These are phyloP conservation scores for Nibea albiflora DNA, from an alignment of 2,113 vertebrate genomes.

Conservation along the genomic window DNA sequence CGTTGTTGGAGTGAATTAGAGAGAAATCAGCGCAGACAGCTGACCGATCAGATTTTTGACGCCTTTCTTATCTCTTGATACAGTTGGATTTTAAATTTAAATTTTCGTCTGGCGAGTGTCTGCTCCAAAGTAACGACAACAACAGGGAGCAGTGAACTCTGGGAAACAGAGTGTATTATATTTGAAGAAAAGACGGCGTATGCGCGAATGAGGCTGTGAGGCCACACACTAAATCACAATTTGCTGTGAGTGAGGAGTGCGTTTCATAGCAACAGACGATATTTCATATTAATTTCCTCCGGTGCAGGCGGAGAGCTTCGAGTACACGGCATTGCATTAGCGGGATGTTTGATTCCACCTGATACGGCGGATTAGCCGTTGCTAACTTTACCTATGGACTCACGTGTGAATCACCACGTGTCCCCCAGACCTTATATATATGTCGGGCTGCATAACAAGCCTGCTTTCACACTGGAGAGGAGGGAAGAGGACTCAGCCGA, in stretches of 20 bases:
- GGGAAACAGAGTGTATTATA: not conserved
- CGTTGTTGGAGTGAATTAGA: not conserved
- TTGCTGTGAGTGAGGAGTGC: not conserved
- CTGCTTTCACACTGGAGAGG: constrained; percentile 53
- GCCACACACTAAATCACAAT: not conserved
- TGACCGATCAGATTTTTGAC: too few relatives aligned
- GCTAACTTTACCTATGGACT: constrained; percentile 14
- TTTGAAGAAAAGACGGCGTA: not conserved
- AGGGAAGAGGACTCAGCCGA: constrained; percentile 49
- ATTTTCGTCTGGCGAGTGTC: too few relatives aligned
- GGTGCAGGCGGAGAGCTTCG: not conserved
- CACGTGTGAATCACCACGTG: not conserved
- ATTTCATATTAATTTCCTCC: not conserved
- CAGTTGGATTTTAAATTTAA: too few relatives aligned
- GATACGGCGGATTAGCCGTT: constrained; percentile 3
- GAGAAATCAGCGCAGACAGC: not conserved
- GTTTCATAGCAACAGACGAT: constrained; percentile 4
- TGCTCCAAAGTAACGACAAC: too few relatives aligned
- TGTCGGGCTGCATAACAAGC: constrained; percentile 44
- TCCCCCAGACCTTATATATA: constrained; percentile 4
- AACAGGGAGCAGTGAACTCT: not conserved
- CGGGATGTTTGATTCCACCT: not conserved
- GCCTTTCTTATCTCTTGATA: too few relatives aligned
- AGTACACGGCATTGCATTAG: not conserved
- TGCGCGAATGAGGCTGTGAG: not conserved